Base-by-base conservation (phyloP, 2,888 invertebrate species). In the Pseudanteris insignis region DNA sequence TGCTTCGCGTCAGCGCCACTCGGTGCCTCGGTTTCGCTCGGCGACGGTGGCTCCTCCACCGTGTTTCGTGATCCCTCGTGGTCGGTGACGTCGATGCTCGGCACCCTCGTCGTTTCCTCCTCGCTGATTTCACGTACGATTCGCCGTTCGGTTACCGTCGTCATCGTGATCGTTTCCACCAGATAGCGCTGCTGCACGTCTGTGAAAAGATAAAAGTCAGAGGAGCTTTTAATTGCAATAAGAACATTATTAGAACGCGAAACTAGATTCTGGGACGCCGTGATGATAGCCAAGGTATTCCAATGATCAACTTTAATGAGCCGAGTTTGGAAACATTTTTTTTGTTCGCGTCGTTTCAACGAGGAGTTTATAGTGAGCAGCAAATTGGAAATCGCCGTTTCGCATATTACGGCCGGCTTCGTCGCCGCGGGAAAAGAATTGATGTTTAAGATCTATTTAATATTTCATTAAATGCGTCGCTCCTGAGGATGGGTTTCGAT, bases 151-250 rank as follows among this genome's bases (percentile, higher is more conserved):
- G 86, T 86, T 66, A 86, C 86, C 66, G 86, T 86, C 69, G 87
- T 86, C 86, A 86, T 86, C 67, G 86, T 86, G 75, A 87, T 85
- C 66, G 87, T 86, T 79, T 87, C 87, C 75, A 87, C 84, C 74
- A 87, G 83, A 74, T 84, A 86, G 46, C 83, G 82, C 70, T 84
- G 84, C 44, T 79, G 79, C 43, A 74, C 60, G 54, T 78, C 78
- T 76, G 66, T 5, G 63, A 55, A 38, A n/a, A n/a, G n/a, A n/a
- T n/a, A n/a, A n/a, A n/a, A n/a, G n/a, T n/a, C n/a, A n/a, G n/a
- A n/a, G n/a, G n/a, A n/a, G n/a, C n/a, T n/a, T n/a, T n/a, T n/a
- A n/a, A n/a, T n/a, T n/a, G 21, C 4, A 21, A 5, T 4, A 21
- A 5, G 21, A 21, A 21, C 5, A 21, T 21, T 7, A 7, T 21